A percentile compares a stretch with the other conserved stretches of the same genome.
Evolutionary conservation across 2,113 vertebrate species (phyloP).

Genomic region (Ceyx margarethae): DNA sequence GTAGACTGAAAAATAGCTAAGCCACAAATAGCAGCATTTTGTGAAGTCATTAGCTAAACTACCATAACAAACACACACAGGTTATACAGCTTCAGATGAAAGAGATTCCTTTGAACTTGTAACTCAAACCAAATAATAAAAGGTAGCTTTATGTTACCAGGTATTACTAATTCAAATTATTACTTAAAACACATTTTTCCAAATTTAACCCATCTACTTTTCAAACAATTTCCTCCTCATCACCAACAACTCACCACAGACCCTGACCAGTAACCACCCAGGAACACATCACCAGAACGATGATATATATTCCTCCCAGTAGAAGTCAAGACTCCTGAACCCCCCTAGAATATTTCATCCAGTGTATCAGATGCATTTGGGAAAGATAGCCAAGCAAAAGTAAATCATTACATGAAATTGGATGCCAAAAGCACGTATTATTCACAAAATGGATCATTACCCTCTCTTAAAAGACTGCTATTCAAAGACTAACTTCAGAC

Average conservation of each 20-base stretch:
- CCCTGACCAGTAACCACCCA: too few relatives aligned
- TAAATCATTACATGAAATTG: not conserved
- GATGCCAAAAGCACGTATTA: not conserved
- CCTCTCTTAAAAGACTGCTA: not conserved
- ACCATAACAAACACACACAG: not conserved
- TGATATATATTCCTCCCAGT: not conserved
- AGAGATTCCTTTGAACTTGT: not conserved
- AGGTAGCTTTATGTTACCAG: not conserved
- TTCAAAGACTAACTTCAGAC: not conserved
- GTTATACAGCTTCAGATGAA: not conserved
- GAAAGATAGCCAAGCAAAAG: not conserved
- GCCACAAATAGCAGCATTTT: not conserved
- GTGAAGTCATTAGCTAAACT: not conserved
- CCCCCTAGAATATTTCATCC: rapidly evolving
- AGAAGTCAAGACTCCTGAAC: not conserved
- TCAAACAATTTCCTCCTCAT: not conserved
- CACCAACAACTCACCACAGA: not conserved
- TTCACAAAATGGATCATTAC: not conserved
- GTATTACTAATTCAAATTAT: not conserved
- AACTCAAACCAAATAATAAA: not conserved
- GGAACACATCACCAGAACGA: not conserved
- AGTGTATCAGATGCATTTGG: not conserved
- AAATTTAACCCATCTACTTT: not conserved
- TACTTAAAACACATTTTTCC: not conserved
- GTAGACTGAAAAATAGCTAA: not conserved